Evolutionary conservation across 2,888 invertebrate genomes (phyloP), one percentile per base, ranked within the genome.

Genomic region (Anodontia alba): DNA sequence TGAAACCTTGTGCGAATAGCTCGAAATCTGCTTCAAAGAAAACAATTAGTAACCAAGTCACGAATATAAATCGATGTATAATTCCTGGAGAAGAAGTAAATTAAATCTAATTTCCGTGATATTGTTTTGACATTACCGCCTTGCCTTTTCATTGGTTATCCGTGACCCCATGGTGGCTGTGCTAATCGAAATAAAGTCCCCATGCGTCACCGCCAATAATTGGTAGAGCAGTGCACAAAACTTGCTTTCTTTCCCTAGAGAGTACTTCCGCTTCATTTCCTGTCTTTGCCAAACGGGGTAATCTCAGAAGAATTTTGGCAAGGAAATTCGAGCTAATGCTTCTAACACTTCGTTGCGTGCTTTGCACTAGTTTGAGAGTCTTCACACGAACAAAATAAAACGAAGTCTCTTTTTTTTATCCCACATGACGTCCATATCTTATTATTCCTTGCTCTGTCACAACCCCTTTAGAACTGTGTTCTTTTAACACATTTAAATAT

Each of bases 61-160:
- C 86, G 86, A 76, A 57, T 73, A 68, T 83, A 81, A 80, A 86
- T 83, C 78, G 81, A 81, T 79, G 81, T 80, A 80, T 80, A 83
- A 86, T 86, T 81, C 80, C 78, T 81, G 66, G 75, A 73, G 78
- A 81, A 75, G 81, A 76, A 80, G 81, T 80, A 77, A 83, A 86
- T 83, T 83, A 80, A 86, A 86, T 86, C 81, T 81, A 83, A 86
- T 86, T 86, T 86, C 86, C 83, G 75, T 78, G 81, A 86, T 86
- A 81, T 83, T 81, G 86, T 86, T 85, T 85, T 80, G 85, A 82
- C 85, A 85, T 85, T 85, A 83, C 78, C 69, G 78, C 73, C 80
- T 73, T 73, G 81, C 68, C 66, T 72, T 83, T 76, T 83, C 80
- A 85, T 85, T 85, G 85, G 85, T 73, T 80, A 75, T 80, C 73